phyloP scores from a whole-genome alignment of 2,113 vertebrate genomes.

The Poeciliopsis turrubarensis region DNA sequence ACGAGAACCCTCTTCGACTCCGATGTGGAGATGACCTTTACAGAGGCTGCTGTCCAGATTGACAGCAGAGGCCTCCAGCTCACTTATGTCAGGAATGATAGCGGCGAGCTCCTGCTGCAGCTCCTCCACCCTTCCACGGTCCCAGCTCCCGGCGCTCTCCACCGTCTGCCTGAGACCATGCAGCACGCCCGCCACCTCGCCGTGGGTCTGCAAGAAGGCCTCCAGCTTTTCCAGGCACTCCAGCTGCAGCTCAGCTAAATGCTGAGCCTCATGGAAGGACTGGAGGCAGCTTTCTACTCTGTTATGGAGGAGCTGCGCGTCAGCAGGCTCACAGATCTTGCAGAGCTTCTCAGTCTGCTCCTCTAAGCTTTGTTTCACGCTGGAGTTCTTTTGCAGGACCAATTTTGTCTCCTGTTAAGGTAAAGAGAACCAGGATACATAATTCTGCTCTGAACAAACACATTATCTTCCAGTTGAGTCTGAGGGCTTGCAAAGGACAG shows the following conservation, averaged over 20 bases:
- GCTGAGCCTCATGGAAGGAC: conserved; percentile 86
- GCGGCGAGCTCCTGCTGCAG: conserved; percentile 83
- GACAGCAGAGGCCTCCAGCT: conserved; percentile 84
- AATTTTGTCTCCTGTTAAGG: conserved; percentile 80
- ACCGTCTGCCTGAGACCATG: conserved; percentile 84
- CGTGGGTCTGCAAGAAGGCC: conserved; percentile 83
- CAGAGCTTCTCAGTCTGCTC: conserved; percentile 81
- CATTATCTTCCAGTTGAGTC: background rate
- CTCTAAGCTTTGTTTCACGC: conserved; percentile 79
- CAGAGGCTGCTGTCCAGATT: conserved; percentile 86
- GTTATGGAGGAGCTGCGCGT: conserved; percentile 81
- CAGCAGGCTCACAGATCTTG: conserved; percentile 80
- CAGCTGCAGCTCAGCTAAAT: conserved; percentile 82
- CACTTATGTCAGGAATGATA: conserved; percentile 80
- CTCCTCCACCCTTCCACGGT: conserved; percentile 84
- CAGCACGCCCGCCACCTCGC: conserved; percentile 73
- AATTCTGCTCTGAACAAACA: conserved; percentile 1
- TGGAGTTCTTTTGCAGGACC: conserved; percentile 81
- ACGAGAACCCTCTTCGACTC: conserved; percentile 77
- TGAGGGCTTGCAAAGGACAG: background rate
- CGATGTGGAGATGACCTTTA: conserved; percentile 90
- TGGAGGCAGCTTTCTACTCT: conserved; percentile 87
- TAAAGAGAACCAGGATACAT: conserved; percentile 4
- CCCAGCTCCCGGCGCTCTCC: conserved; percentile 87
- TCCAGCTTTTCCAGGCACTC: conserved; percentile 82